Evolutionary conservation across 2,797 vertebrate species (phyloP), one percentile per base, ranked within the genome.

Genomic region (Megaceryle alcyon): DNA sequence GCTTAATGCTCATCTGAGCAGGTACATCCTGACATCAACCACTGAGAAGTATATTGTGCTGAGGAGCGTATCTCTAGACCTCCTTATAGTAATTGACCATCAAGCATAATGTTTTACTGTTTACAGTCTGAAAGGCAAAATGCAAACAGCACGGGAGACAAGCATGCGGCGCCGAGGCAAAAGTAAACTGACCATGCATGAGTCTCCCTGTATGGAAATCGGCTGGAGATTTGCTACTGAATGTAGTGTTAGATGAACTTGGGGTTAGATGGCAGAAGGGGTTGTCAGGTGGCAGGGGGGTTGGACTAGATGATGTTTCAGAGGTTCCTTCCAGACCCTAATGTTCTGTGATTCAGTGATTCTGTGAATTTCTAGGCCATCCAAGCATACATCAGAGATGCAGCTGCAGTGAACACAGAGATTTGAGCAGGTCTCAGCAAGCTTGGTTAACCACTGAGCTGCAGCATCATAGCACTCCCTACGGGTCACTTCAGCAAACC

Each of bases 401-500:
- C 18, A 66, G 2, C 12, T 56, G 59, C 35, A 73, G 23, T 8
- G 23, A 16, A 23, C 0, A 1, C 7, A 81, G 6, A 60, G 31
- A 51, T 64, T 5, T 56, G 48, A 46, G 31, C 18, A 41, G 44
- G 17, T 65, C 31, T 64, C 35, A 65, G 28, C 14, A 21, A 29
- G 8, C 68, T 63, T 66, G 21, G 21, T 21, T 70, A n/a, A 41
- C 20, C 9, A 31, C 2, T 54, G 46, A 77, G 23, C 46, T 91
- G n/a, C 43, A 82, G 26, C 39, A 43, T 28, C n/a, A 6, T 2
- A 57, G 23, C 7, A 14, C 7, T 64, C 4, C 1, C 17, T 3
- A 22, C 12, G 23, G 14, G 7, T 59, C 6, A 44, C 39, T 63
- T 3, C 39, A n/a, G 29, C 25, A 64, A 66, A 71, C 0, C 0